These are phyloP conservation scores for Drosophila ustulata DNA, from an alignment of 2,888 invertebrate species.

Conservation along the genomic window DNA sequence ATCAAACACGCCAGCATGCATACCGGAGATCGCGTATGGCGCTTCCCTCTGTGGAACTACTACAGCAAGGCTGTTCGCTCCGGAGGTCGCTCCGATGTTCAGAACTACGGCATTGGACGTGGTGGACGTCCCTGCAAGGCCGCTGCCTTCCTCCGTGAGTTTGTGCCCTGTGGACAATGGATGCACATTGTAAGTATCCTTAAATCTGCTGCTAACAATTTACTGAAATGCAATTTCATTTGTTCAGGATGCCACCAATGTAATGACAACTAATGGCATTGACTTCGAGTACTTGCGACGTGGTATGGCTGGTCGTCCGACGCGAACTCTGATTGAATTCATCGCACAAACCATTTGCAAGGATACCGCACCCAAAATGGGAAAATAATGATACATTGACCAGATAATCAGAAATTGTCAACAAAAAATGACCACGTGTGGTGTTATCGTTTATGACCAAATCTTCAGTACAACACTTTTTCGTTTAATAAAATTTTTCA, in stretches of 20 bases:
- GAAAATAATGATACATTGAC: slow-evolving; percentile 42
- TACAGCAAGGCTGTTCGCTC: slow-evolving; percentile 87
- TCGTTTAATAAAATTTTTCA: neutral
- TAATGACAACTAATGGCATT: slow-evolving; percentile 89
- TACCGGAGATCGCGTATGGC: slow-evolving; percentile 93
- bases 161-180: slow-evolving; percentile 90
- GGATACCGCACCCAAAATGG: slow-evolving; percentile 81
- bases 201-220: neutral
- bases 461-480: slow-evolving; percentile 6
- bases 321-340: slow-evolving; percentile 90
- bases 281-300: slow-evolving; percentile 87
- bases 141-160: slow-evolving; percentile 91
- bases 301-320: slow-evolving; percentile 92
- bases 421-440: neutral
- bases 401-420: neutral
- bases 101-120: slow-evolving; percentile 86
- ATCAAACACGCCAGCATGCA: slow-evolving; percentile 89
- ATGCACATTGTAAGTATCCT: slow-evolving; percentile 88
- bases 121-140: slow-evolving; percentile 89
- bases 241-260: slow-evolving; percentile 89
- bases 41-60: slow-evolving; percentile 92
- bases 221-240: neutral
- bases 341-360: slow-evolving; percentile 87
- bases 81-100: slow-evolving; percentile 85
- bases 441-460: slow-evolving; percentile 19